Conservation (phyloP, 2,797 vertebrate species). For the Philypnodon macrostomus region DNA sequence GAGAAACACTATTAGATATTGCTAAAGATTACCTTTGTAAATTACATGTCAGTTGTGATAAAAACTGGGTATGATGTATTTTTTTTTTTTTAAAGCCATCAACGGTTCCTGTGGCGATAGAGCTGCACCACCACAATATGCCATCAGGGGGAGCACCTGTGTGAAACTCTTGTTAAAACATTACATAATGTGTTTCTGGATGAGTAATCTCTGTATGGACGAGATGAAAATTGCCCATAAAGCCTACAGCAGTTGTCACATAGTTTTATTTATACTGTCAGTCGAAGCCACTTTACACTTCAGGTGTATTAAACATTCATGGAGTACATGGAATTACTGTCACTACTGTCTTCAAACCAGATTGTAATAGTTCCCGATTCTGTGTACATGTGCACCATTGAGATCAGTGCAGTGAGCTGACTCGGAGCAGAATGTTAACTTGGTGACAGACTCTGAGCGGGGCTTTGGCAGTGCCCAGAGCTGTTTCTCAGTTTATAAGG, state of each 20-base stretch:
- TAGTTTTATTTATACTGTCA: neutral
- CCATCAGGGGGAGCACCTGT: constrained; percentile 60
- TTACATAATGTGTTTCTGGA: constrained; percentile 62
- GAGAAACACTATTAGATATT: too few relatives aligned
- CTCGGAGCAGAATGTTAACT: constrained; percentile 61
- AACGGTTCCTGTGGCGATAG: too few relatives aligned
- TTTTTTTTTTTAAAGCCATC: too few relatives aligned
- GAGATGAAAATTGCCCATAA: constrained; percentile 7
- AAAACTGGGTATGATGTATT: too few relatives aligned
- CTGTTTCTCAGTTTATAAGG: constrained; percentile 62
- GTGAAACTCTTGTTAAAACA: constrained; percentile 32
- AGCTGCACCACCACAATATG: constrained; percentile 6
- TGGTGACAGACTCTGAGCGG: constrained; percentile 35
- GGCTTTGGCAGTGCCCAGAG: constrained; percentile 50
- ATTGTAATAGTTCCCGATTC: too few relatives aligned
- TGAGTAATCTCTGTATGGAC: constrained; percentile 41
- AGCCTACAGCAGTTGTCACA: neutral
- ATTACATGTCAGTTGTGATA: too few relatives aligned
- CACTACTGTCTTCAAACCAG: neutral
- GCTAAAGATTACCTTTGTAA: too few relatives aligned
- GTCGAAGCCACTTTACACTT: neutral
- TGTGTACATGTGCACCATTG: constrained; percentile 2
- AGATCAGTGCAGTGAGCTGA: constrained; percentile 27
- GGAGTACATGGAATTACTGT: too few relatives aligned
- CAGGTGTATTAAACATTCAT: neutral